Conservation (phyloP, 2,113 vertebrate genomes). For the Dermatemys mawii region DNA sequence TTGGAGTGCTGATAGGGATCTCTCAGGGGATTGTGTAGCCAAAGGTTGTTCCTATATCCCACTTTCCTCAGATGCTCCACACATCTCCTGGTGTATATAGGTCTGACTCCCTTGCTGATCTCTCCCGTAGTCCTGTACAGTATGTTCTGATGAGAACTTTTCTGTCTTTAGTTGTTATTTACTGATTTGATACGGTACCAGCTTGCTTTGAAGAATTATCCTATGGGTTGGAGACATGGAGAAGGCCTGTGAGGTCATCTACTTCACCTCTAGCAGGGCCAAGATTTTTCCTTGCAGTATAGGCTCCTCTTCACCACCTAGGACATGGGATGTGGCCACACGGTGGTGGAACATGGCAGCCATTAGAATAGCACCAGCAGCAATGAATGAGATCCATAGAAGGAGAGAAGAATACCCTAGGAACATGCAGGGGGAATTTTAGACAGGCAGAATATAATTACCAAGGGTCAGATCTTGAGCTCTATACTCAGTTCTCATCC, state of each 20-base stretch:
- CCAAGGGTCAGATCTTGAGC: neutral
- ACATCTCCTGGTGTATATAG: neutral
- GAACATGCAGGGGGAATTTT: neutral
- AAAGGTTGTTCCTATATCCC: neutral
- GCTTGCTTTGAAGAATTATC: neutral
- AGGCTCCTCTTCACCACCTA: neutral
- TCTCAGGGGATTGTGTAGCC: neutral
- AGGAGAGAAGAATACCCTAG: neutral
- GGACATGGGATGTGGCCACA: neutral
- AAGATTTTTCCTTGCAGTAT: neutral
- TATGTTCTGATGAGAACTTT: neutral
- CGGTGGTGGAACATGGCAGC: neutral
- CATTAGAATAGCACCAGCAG: neutral
- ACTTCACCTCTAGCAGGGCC: neutral
- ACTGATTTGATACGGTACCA: neutral
- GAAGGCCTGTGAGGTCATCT: neutral
- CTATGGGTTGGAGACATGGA: neutral
- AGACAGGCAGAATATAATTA: neutral
- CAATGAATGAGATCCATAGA: neutral
- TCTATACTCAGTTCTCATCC: neutral
- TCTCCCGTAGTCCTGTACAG: neutral
- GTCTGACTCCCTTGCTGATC: neutral
- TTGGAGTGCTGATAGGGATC: neutral
- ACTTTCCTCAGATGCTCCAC: neutral
- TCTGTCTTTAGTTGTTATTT: neutral